Conservation (phyloP, 2,797 vertebrate species). For the Numenius phaeopus region DNA sequence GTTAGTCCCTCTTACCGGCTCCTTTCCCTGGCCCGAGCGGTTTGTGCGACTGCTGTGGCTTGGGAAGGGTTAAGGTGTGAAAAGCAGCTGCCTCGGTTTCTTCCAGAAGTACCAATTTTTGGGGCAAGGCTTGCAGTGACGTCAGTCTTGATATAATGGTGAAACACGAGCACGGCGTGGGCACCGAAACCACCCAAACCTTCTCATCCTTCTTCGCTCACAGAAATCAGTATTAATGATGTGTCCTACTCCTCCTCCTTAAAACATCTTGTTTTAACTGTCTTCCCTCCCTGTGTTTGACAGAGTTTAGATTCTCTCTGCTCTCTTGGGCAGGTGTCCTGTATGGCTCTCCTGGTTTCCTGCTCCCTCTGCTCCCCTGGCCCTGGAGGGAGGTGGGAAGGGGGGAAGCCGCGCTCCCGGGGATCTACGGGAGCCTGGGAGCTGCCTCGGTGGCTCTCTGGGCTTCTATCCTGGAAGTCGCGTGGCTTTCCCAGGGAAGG, state of each 20-base stretch:
- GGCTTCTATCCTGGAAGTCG: not conserved
- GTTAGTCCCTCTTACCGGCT: not conserved
- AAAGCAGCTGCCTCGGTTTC: not conserved
- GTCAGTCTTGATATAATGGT: not conserved
- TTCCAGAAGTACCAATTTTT: not conserved
- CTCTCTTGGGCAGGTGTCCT: not conserved
- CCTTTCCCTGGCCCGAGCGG: not conserved
- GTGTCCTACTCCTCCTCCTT: not conserved
- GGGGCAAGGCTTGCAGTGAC: not conserved
- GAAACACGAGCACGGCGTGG: rapidly evolving
- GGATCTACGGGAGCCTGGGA: not conserved
- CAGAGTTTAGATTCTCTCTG: not conserved
- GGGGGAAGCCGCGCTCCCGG: not conserved
- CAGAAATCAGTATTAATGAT: not conserved
- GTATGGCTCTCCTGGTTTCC: not conserved
- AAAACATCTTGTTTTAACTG: not conserved
- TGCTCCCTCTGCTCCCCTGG: not conserved
- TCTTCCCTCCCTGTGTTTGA: not conserved
- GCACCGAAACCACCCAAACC: not conserved
- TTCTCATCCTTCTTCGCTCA: not conserved
- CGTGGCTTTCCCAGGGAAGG: not conserved
- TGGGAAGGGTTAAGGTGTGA: not conserved
- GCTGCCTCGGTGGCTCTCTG: not conserved
- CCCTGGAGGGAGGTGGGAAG: not conserved
- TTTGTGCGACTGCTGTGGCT: not conserved